Evolutionary conservation across 2,797 vertebrate genomes (phyloP).

Genomic region (Sylvilagus floridanus): DNA sequence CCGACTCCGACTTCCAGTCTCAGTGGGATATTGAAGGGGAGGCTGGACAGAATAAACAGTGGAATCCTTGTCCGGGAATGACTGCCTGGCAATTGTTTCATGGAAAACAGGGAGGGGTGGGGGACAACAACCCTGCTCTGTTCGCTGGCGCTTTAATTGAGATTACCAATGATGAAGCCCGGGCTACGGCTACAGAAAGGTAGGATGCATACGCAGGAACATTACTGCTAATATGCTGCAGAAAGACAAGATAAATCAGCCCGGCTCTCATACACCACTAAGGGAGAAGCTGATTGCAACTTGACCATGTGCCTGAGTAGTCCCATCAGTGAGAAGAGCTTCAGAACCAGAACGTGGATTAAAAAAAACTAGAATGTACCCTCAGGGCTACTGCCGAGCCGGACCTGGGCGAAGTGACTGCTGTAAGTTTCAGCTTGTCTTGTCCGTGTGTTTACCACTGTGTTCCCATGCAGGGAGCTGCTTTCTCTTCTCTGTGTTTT

Average conservation of each 20-base stretch:
- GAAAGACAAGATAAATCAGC: conserved; percentile 89
- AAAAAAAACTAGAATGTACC: conserved; percentile 86
- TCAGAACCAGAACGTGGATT: conserved; percentile 86
- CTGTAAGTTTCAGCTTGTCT: conserved; percentile 88
- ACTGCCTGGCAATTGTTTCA: conserved; percentile 91
- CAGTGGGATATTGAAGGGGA: conserved; percentile 81
- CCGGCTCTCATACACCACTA: conserved; percentile 88
- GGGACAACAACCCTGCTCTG: conserved; percentile 74
- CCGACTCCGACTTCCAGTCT: conserved; percentile 79
- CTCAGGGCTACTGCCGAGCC: conserved; percentile 85
- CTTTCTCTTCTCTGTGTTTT: conserved; percentile 78
- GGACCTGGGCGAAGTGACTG: conserved; percentile 85
- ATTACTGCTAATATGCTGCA: conserved; percentile 89
- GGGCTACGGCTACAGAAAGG: conserved; percentile 84
- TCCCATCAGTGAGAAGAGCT: conserved; percentile 87
- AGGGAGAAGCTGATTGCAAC: conserved; percentile 89
- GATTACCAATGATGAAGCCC: conserved; percentile 88
- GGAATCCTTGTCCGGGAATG: conserved; percentile 82
- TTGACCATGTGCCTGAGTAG: conserved; percentile 91
- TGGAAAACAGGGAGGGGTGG: conserved; percentile 84
- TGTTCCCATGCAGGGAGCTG: conserved; percentile 65
- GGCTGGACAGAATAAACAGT: conserved; percentile 79
- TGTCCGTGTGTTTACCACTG: conserved; percentile 75
- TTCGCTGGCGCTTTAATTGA: conserved; percentile 89
- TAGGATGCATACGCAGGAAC: conserved; percentile 89